These are phyloP conservation scores for Amniataba percoides DNA, from an alignment of 2,797 vertebrate species.

Conservation along the genomic window DNA sequence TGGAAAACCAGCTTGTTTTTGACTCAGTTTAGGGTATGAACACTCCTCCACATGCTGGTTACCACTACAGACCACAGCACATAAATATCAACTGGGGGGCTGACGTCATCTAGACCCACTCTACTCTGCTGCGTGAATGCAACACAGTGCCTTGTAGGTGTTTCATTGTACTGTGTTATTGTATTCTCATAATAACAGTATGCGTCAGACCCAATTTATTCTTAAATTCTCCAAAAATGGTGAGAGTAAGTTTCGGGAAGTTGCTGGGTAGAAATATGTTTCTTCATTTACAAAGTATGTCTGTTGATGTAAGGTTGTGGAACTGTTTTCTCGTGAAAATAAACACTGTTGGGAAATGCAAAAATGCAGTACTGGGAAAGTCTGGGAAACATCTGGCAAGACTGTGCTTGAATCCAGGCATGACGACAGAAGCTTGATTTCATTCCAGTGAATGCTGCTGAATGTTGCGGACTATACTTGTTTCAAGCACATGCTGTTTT, in stretches of 20 bases:
- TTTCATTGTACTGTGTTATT: slow-evolving; percentile 22
- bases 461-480: slow-evolving; percentile 6
- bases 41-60: not conserved
- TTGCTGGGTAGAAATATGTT: slow-evolving; percentile 1
- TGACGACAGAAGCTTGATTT: slow-evolving; percentile 11
- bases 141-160: slow-evolving; percentile 9
- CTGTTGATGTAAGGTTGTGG: not conserved
- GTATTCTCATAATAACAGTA: slow-evolving; percentile 27
- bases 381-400: slow-evolving; percentile 32
- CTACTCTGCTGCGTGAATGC: slow-evolving; percentile 20
- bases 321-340: not conserved
- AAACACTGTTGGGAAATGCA: slow-evolving; percentile 7
- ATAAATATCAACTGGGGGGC: slow-evolving; percentile 15
- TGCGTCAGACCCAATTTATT: slow-evolving; percentile 26
- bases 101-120: slow-evolving; percentile 25
- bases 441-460: slow-evolving; percentile 26
- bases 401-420: slow-evolving; percentile 25
- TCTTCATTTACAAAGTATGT: not conserved
- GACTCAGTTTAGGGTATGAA: slow-evolving; percentile 50
- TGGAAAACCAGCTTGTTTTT: slow-evolving; percentile 42
- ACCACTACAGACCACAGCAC: not conserved
- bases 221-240: not conserved
- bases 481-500: not conserved
- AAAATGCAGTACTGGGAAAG: not conserved
- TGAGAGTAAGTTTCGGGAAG: slow-evolving; percentile 16